Evolutionary conservation across 2,113 vertebrate genomes (phyloP), one percentile per base, ranked within the genome.

Genomic region (Benitochromis conjunctus): DNA sequence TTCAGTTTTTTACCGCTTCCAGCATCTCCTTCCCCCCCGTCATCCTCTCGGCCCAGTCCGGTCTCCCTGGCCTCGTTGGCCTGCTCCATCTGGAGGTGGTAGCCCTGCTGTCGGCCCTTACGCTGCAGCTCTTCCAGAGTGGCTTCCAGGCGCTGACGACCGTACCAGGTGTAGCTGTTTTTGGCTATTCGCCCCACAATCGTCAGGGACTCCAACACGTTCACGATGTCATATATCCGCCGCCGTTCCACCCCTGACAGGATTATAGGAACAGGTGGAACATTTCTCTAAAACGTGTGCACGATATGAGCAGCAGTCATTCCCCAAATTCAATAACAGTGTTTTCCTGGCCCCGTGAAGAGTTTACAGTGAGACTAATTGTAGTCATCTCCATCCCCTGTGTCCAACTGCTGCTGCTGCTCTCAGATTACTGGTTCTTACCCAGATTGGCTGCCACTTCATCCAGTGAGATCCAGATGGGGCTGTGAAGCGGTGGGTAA

Each of bases 191-290:
- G 97, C 48, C 97, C 98, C 79, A 99, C 97, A 46, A 99, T 96
- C 9, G 96, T 96, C 86, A 99, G 83, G 0, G 98, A 99, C 94
- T 99, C 98, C 89, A 99, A 93, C 78, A 99, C 97, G 0, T 99
- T 99, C 56, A 99, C 97, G 2, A 99, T 99, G 93, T 99, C 98
- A 0, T 99, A 99, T 94, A 99, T 99, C 1, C 98, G 97, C 48
- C 98, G 96, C 10, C 98, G 96, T 81, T 98, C 98, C 82, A 99
- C 98, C 9, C 98, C 98, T 99, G 92, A 71, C 3, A 9, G 16
- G 3, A 46, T 34, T 9, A 71, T 1, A 36, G 26, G 12, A 21
- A 55, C 53, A 11, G n/a, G 53, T 9, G 69, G 1, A 51, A 76
- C 14, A 76, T 53, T 29, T 53, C 16, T 34, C 26, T 53, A 29